Conservation (phyloP, 2,113 vertebrate species). For the Carassius auratus region DNA sequence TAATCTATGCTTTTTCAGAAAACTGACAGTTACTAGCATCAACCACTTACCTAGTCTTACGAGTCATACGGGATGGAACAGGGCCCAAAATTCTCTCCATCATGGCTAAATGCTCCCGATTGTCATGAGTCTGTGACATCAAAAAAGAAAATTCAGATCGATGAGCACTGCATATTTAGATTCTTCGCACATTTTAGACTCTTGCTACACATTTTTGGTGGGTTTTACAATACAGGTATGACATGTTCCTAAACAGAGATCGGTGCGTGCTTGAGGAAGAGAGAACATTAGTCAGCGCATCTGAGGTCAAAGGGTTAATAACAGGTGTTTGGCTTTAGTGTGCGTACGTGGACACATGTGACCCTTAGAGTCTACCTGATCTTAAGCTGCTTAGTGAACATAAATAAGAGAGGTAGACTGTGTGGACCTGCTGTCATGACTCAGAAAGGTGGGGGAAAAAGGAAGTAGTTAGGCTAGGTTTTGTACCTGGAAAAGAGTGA, state of each 20-base stretch:
- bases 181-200: no score
- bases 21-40: no score
- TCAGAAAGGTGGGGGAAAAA: background rate
- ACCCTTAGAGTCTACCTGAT: background rate
- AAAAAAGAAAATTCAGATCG: background rate
- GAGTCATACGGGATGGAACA: constrained; percentile 93
- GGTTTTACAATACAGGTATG: background rate
- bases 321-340: constrained; percentile 32
- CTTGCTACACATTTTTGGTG: no score
- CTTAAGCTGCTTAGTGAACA: constrained; percentile 42
- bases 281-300: background rate
- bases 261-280: background rate
- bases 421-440: constrained; percentile 23
- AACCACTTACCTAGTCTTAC: constrained; percentile 85
- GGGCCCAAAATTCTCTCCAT: constrained; percentile 97
- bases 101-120: constrained; percentile 96
- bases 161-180: background rate
- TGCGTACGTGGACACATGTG: background rate
- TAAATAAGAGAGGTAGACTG: constrained; percentile 7
- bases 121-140: constrained; percentile 88
- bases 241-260: background rate
- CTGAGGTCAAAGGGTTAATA: background rate
- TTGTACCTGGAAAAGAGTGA: constrained; percentile 93
- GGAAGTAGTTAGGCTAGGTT: background rate
- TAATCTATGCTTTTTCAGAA: background rate